Evolutionary conservation across 2,797 vertebrate species (phyloP), one percentile per base, ranked within the genome.

Genomic region (Botia almorhae): DNA sequence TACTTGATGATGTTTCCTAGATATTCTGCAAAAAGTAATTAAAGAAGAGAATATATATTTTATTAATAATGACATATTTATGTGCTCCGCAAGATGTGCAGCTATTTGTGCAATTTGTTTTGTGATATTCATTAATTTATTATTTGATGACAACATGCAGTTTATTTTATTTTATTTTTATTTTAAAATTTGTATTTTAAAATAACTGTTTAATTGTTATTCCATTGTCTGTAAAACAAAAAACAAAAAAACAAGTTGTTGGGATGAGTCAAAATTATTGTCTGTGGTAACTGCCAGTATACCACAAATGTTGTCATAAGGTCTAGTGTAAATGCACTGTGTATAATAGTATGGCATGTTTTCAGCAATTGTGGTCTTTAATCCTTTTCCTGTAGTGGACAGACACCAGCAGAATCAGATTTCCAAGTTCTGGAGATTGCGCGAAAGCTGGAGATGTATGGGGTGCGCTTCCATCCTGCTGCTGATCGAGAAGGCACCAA

Each of bases 351-450:
- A 26, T 26, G 23, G 23, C 36, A 76, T 36, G 53, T 23, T 48
- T 16, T 69, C 19, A 79, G 48, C 3, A 10, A 14, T 58, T 69
- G 10, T 23, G 77, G 4, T 72, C 7, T 58, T 63, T 80, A 14
- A 55, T 7, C 0, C 53, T 7, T 1, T 4, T 55, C 21, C 23
- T 74, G 12, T 84, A 99, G 98, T 84, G 96, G 96, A 74, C 96
- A 98, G 89, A 98, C 96, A 70, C 97, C 98, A n/a, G 98, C 97
- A 0, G 98, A 99, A 88, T 98, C 98, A 0, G 98, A 99, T 88
- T 99, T 98, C 69, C 97, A 99, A 87, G 96, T 99, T 86, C 92
- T 99, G 74, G 98, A 99, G 88, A 96, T 99, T 17, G 96, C 95
- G 23, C 95, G 98, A n/a, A 98, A 98, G 77, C 90, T 99, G 89